Evolutionary conservation across 2,888 invertebrate genomes (phyloP), one percentile per base, ranked within the genome.

Genomic region (Esperia sulphurella): DNA sequence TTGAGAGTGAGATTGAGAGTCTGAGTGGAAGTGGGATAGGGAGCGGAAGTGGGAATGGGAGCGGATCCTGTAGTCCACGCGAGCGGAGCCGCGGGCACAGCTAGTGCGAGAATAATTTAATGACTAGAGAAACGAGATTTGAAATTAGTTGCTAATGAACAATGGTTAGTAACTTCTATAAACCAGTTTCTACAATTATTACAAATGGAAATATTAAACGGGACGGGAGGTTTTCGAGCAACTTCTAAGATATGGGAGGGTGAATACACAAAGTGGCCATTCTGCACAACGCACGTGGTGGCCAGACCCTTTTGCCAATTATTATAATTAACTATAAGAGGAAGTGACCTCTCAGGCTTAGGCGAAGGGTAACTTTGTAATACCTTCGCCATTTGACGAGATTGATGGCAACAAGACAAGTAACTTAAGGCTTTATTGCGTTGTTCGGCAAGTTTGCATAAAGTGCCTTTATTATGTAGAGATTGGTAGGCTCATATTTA

Each of bases 291-390:
- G 41, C 67, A 66, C 71, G 72, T 68, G 70, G 65, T 71, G 9
- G n/a, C 55, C 55, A 61, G 75, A 65, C 71, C 78, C 75, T 75
- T 75, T 71, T 68, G 66, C 79, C 83, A 85, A 86, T 86, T 87
- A 87, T 83, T 78, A 86, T 86, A 87, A 87, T 86, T 88, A 87
- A 88, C 81, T 83, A 75, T 76, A 72, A 81, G 79, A 81, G 85
- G 84, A 85, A 87, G 78, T 87, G 87, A 85, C 87, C 87, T 85
- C 83, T 78, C 65, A 78, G 84, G 83, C 69, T 79, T 66, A 54
- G 64, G 64, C 51, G 63, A 70, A 74, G 65, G 58, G 66, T 64
- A 82, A 83, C 79, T 83, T 79, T 65, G 75, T 82, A 83, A 83
- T 80, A 68, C 68, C 68, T 64, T 64, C 67, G 70, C 83, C 79